phyloP scores from a whole-genome alignment of 2,113 vertebrate genomes.

The Lota lota region DNA sequence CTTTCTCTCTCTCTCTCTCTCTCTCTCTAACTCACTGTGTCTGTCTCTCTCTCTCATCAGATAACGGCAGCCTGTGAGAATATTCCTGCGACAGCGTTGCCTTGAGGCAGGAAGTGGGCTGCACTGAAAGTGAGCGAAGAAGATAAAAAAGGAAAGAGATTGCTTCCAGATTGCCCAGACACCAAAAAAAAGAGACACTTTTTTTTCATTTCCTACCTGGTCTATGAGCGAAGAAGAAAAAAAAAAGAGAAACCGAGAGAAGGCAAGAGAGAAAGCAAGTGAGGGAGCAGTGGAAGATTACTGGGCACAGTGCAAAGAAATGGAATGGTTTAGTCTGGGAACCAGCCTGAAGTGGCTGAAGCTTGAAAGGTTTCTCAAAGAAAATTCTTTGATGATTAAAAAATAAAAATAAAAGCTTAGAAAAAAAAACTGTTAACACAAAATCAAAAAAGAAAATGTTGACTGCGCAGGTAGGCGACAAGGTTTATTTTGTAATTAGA shows the following conservation, averaged over 20 bases:
- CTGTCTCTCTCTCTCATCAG: slow-evolving; percentile 74
- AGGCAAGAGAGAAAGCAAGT: slow-evolving; percentile 41
- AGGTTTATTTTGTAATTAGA: slow-evolving; percentile 79
- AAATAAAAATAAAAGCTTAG: slow-evolving; percentile 57
- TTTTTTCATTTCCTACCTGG: slow-evolving; percentile 84
- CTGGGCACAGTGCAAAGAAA: slow-evolving; percentile 81
- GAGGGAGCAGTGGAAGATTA: slow-evolving; percentile 63
- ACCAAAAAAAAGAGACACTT: slow-evolving; percentile 78
- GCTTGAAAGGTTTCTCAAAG: slow-evolving; percentile 79
- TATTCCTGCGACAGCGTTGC: slow-evolving; percentile 89
- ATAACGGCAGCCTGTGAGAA: slow-evolving; percentile 88
- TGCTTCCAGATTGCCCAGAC: slow-evolving; percentile 95
- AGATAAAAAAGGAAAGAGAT: slow-evolving; percentile 63
- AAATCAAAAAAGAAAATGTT: slow-evolving; percentile 67
- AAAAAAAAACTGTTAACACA: slow-evolving; percentile 59
- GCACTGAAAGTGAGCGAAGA: slow-evolving; percentile 84
- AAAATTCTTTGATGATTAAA: slow-evolving; percentile 72
- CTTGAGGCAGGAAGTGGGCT: slow-evolving; percentile 89
- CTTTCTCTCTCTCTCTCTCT: neutral
- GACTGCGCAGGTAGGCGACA: slow-evolving; percentile 82
- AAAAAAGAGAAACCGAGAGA: slow-evolving; percentile 26
- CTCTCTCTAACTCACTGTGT: slow-evolving; percentile 58
- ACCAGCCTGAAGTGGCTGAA: slow-evolving; percentile 78
- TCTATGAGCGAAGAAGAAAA: slow-evolving; percentile 50
- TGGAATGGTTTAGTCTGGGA: slow-evolving; percentile 81